Evolutionary conservation across 1,140 invertebrate species (phyloP).

Genomic region (Euwallacea similis): DNA sequence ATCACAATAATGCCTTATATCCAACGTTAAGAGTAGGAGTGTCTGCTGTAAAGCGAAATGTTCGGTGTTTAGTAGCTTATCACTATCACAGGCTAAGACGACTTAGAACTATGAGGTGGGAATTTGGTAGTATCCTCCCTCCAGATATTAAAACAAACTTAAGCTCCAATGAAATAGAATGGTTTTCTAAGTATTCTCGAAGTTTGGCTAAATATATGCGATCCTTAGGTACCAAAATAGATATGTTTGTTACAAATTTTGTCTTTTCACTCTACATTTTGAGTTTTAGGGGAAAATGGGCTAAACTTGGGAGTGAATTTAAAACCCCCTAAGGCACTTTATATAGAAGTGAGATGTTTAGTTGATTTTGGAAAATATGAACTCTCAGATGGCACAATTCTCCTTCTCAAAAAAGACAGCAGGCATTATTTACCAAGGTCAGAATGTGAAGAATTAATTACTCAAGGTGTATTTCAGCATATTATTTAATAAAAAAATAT

Average conservation of each 20-base stretch:
- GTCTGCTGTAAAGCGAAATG: constrained; percentile 82
- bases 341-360: constrained; percentile 88
- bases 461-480: constrained; percentile 90
- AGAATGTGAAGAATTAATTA: constrained; percentile 88
- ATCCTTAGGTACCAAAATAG: constrained; percentile 22
- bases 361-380: constrained; percentile 93
- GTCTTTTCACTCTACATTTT: neutral
- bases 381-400: constrained; percentile 86
- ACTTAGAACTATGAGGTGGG: constrained; percentile 85
- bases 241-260: neutral
- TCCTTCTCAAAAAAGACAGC: constrained; percentile 89
- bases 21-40: constrained; percentile 80
- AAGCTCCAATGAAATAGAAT: constrained; percentile 79
- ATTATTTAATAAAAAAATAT: constrained; percentile 46
- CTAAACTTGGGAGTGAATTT: constrained; percentile 87
- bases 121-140: constrained; percentile 89
- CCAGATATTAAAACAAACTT: constrained; percentile 79
- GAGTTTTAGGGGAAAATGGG: constrained; percentile 74
- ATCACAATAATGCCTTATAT: constrained; percentile 22
- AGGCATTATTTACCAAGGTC: constrained; percentile 86
- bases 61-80: constrained; percentile 87
- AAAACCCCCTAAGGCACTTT: constrained; percentile 90
- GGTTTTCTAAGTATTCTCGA: constrained; percentile 88
- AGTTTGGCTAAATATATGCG: constrained; percentile 88
- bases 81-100: constrained; percentile 81